Evolutionary conservation across 2,888 invertebrate genomes (phyloP).

Genomic region (Crossocerus cetratus): DNA sequence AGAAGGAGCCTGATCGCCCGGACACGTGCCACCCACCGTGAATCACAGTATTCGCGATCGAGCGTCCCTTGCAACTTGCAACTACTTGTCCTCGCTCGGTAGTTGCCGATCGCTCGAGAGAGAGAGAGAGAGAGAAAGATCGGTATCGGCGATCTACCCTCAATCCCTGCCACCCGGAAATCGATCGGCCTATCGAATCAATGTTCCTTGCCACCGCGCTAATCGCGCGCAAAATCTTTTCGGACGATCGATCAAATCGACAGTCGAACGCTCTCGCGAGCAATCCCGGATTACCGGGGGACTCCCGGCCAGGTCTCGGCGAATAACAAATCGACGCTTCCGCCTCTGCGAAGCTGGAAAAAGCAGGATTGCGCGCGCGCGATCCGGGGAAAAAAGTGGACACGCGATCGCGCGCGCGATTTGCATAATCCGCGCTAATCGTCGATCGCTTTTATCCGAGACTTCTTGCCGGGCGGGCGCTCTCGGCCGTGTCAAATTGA

Average conservation of each 20-base stretch:
- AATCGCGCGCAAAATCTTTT: constrained; percentile 34
- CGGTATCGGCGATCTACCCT: constrained; percentile 26
- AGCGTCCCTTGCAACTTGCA: constrained; percentile 47
- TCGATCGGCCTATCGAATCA: constrained; percentile 29
- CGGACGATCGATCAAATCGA: constrained; percentile 29
- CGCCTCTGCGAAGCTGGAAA: no score
- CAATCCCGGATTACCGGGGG: background rate
- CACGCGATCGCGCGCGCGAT: background rate
- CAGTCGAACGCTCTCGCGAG: background rate
- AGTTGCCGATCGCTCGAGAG: constrained; percentile 25
- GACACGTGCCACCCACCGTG: constrained; percentile 66
- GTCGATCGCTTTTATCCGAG: background rate
- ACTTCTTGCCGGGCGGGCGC: background rate
- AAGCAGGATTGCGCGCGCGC: no score
- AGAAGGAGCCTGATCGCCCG: constrained; percentile 34
- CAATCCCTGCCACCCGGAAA: constrained; percentile 35
- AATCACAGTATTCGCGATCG: constrained; percentile 62
- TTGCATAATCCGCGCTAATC: background rate
- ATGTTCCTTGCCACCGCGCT: constrained; percentile 20
- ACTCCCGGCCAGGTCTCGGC: no score
- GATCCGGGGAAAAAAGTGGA: no score
- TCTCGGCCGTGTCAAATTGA: background rate
- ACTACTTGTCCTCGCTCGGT: no score
- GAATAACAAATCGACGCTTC: no score
- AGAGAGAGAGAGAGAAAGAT: constrained; percentile 41